These are phyloP conservation scores for Falcunculus frontatus DNA, from an alignment of 2,113 vertebrate species.

Conservation along the genomic window DNA sequence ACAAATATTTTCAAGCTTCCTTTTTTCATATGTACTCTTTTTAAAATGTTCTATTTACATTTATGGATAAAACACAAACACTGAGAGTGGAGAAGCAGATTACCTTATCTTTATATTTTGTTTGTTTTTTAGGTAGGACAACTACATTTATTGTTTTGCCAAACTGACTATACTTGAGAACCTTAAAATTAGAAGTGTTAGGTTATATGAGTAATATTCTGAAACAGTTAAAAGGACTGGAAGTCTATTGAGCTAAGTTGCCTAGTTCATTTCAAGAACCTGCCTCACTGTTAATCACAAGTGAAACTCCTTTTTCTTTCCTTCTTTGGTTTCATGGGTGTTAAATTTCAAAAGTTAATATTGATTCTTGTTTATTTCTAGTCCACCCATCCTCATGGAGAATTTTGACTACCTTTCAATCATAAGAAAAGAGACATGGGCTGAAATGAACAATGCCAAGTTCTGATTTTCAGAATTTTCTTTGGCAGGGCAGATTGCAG, in stretches of 20 bases:
- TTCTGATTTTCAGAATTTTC: background rate
- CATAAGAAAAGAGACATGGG: background rate
- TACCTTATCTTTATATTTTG: constrained; percentile 26
- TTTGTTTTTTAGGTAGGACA: constrained; percentile 31
- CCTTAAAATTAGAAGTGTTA: background rate
- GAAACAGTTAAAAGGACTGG: background rate
- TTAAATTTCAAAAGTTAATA: constrained; percentile 30
- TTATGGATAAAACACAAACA: background rate
- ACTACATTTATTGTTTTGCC: background rate
- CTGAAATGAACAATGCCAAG: background rate
- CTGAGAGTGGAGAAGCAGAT: background rate
- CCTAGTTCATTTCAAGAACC: constrained; percentile 7
- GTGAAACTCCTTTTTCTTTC: constrained; percentile 22
- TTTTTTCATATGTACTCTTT: background rate
- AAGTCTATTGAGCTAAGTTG: background rate
- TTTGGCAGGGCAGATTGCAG: background rate
- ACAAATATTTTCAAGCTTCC: background rate
- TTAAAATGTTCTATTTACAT: background rate
- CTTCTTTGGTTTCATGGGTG: constrained; percentile 24
- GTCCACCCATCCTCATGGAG: background rate
- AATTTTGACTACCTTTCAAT: background rate
- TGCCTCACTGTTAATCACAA: background rate
- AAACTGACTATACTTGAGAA: background rate
- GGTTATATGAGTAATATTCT: background rate
- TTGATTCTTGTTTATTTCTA: constrained; percentile 9